phyloP scores from a whole-genome alignment of 1,140 invertebrate species.

The Drosophila insularis region DNA sequence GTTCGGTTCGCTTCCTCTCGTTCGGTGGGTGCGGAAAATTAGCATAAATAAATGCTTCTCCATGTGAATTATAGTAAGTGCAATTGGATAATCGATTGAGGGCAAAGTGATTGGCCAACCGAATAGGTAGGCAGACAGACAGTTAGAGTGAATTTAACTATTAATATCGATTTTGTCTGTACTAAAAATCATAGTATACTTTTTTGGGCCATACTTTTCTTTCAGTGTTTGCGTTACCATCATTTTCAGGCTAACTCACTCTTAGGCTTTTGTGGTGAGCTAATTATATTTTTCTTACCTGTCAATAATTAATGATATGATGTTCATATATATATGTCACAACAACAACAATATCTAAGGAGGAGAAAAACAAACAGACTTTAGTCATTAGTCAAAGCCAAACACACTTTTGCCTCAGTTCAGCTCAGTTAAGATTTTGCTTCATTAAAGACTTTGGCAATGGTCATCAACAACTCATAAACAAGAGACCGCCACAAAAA shows the following conservation, averaged over 20 bases:
- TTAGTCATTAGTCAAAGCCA: constrained; percentile 65
- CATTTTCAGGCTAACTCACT: constrained; percentile 17
- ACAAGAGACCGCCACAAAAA: no score
- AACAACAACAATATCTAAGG: background rate
- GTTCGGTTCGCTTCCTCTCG: background rate
- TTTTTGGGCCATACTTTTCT: background rate
- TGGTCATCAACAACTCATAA: background rate
- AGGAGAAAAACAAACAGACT: background rate
- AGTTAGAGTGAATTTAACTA: no score
- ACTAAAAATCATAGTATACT: background rate
- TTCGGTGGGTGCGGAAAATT: constrained; percentile 32
- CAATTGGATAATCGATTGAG: constrained; percentile 51
- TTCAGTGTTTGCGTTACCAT: background rate
- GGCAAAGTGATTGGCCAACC: constrained; percentile 1
- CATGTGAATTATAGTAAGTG: constrained; percentile 46
- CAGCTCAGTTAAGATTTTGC: constrained; percentile 20
- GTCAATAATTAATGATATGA: constrained; percentile 66
- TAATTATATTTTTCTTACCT: constrained; percentile 61
- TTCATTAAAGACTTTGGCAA: constrained; percentile 7
- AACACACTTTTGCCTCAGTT: constrained; percentile 16
- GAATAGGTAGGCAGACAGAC: background rate
- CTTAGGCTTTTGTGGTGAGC: constrained; percentile 34
- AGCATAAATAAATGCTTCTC: constrained; percentile 53
- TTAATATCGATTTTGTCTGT: background rate
- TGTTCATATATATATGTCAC: background rate